Evolutionary conservation across 2,888 invertebrate genomes (phyloP).

Genomic region (Microdon myrmicae): DNA sequence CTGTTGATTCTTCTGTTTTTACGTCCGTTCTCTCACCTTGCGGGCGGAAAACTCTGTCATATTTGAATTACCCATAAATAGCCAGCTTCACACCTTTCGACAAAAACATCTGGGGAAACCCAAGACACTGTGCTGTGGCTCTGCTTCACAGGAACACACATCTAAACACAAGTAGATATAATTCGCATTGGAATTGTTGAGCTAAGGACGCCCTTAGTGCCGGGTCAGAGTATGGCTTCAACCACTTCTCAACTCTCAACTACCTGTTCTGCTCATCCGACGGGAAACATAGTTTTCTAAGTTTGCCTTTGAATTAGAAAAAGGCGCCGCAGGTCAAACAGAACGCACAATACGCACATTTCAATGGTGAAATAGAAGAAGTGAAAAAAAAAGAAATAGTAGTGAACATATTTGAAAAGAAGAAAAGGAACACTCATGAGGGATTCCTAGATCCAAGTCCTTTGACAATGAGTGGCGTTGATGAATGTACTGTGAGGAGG

Average conservation of each 20-base stretch:
- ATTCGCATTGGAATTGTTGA: constrained; percentile 45
- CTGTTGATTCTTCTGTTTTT: constrained; percentile 35
- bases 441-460: constrained; percentile 22
- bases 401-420: constrained; percentile 3
- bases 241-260: not conserved
- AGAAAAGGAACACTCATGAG: constrained; percentile 12
- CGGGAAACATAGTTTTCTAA: constrained; percentile 25
- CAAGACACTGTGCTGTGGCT: constrained; percentile 43
- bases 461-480: constrained; percentile 48
- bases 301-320: constrained; percentile 46
- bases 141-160: constrained; percentile 46
- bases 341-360: constrained; percentile 11
- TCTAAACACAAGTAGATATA: constrained; percentile 48
- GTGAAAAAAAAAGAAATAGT: constrained; percentile 3
- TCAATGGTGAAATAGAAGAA: constrained; percentile 5
- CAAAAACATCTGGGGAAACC: constrained; percentile 50
- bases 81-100: constrained; percentile 54
- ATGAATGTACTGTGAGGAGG: constrained; percentile 33
- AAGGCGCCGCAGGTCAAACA: constrained; percentile 61
- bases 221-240: constrained; percentile 11
- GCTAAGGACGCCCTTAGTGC: constrained; percentile 35
- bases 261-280: constrained; percentile 38
- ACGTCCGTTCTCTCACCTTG: constrained; percentile 43
- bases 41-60: constrained; percentile 44
- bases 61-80: constrained; percentile 53